Conservation (phyloP, 23 tunicate genomes). For the Ascidia mentula region DNA sequence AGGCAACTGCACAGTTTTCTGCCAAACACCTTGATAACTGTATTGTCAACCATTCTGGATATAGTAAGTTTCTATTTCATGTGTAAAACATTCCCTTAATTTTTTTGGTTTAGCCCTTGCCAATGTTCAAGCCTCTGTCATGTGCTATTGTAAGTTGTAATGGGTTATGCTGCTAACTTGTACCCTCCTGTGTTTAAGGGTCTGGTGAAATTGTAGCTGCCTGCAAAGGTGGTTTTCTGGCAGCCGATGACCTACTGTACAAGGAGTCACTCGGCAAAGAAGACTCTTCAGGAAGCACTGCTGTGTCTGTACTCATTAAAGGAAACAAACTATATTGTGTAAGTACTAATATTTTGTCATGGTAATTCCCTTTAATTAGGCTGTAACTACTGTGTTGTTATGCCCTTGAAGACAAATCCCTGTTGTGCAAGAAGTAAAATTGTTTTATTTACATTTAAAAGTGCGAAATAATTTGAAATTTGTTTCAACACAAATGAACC, state of each 20-base stretch:
- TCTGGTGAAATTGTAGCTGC: constrained; percentile 34
- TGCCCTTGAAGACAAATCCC: no score
- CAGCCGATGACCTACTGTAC: constrained; percentile 48
- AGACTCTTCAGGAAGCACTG: constrained; percentile 97
- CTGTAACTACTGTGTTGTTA: no score
- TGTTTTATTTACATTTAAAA: no score
- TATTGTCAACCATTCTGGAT: constrained; percentile 47
- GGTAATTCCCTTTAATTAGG: no score
- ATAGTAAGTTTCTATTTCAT: constrained; percentile 35
- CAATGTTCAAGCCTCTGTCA: not conserved
- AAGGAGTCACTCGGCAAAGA: constrained; percentile 65
- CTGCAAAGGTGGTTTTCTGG: constrained; percentile 56
- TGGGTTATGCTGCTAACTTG: not conserved
- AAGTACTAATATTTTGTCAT: no score
- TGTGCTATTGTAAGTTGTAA: not conserved
- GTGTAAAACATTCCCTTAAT: not conserved
- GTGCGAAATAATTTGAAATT: no score
- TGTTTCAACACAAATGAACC: no score
- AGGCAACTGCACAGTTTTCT: constrained; percentile 76
- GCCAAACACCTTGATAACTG: constrained; percentile 50
- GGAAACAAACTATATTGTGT: constrained; percentile 90
- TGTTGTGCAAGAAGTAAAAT: no score
- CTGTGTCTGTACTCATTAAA: constrained; percentile 81
- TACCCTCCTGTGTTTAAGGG: not conserved
- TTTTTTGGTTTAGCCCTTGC: not conserved